Conservation (phyloP, 2,888 invertebrate species). For the Mantis religiosa region DNA sequence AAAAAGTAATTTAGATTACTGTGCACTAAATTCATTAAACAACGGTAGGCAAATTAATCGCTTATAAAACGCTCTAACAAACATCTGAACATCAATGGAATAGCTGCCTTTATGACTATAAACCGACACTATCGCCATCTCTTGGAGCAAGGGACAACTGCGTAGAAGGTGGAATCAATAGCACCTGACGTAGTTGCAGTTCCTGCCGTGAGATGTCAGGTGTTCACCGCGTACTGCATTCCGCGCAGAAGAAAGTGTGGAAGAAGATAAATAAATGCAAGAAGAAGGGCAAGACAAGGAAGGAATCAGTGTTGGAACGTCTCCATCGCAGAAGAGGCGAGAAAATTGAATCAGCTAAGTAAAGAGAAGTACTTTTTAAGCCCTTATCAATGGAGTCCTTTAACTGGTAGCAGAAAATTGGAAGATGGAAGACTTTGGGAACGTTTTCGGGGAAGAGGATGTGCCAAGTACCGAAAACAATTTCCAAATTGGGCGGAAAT, state of each 20-base stretch:
- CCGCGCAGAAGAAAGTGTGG: neutral
- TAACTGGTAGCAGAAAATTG: constrained; percentile 1
- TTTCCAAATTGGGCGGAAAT: neutral
- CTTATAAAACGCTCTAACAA: no score
- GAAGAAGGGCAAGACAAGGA: neutral
- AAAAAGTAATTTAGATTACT: no score
- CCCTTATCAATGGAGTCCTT: neutral
- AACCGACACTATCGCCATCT: no score
- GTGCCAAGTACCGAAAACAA: neutral
- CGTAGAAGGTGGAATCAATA: no score
- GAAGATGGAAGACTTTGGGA: neutral
- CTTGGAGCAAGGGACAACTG: no score
- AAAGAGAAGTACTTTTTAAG: constrained; percentile 11
- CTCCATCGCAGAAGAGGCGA: neutral
- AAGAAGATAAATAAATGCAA: neutral
- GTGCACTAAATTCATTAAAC: no score
- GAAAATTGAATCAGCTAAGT: constrained; percentile 18
- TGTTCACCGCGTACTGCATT: no score
- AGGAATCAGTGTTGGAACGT: neutral
- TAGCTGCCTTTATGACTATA: no score
- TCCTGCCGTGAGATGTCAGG: no score
- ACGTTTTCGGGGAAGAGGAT: neutral
- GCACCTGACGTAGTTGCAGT: no score
- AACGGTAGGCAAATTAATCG: no score
- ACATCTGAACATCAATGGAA: no score